Conservation (phyloP, 2,888 invertebrate genomes). For the Caenorhabditis sp. region DNA sequence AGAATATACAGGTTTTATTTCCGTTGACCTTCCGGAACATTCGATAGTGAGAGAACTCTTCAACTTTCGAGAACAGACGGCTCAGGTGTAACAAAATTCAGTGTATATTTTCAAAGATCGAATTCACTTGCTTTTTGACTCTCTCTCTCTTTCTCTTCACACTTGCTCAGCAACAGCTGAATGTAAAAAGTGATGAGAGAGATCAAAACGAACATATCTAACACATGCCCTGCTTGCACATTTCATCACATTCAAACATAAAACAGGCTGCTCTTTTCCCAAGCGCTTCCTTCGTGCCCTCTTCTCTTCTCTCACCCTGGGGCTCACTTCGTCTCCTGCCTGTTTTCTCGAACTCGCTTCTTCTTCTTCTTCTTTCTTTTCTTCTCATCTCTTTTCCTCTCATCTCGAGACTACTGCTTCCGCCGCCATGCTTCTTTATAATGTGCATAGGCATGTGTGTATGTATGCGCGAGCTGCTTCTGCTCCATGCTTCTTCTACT, state of each 20-base stretch:
- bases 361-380: slow-evolving; percentile 31
- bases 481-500: slow-evolving; percentile 37
- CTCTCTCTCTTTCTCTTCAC: slow-evolving; percentile 25
- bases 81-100: neutral
- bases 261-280: slow-evolving; percentile 48
- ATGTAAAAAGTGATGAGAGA: slow-evolving; percentile 21
- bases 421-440: slow-evolving; percentile 65
- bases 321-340: slow-evolving; percentile 47
- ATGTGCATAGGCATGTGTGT: slow-evolving; percentile 60
- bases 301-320: slow-evolving; percentile 40
- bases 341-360: slow-evolving; percentile 35
- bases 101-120: neutral
- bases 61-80: too few species aligned
- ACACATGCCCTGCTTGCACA: slow-evolving; percentile 60
- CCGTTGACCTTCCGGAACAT: too few species aligned
- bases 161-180: slow-evolving; percentile 1
- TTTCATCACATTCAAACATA: slow-evolving; percentile 67
- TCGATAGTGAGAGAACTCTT: too few species aligned
- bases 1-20: too few species aligned
- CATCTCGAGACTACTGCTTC: slow-evolving; percentile 57
- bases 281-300: slow-evolving; percentile 43
- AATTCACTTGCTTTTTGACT: slow-evolving; percentile 26
- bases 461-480: slow-evolving; percentile 60
- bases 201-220: slow-evolving; percentile 34
- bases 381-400: slow-evolving; percentile 51